Conservation (phyloP, 2,888 invertebrate species). For the Fabriciana adippe region DNA sequence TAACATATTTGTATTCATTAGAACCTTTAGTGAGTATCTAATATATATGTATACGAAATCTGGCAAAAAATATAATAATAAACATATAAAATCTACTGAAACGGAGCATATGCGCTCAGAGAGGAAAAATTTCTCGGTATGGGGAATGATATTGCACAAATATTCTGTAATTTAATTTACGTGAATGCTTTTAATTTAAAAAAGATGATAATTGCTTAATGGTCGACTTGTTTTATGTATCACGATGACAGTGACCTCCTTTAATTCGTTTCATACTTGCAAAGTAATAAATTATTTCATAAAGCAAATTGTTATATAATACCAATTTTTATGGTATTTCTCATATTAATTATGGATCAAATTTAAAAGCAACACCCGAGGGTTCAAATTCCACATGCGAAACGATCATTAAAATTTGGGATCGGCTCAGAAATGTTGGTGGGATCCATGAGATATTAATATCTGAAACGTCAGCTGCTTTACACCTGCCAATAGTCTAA, state of each 20-base stretch:
- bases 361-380: constrained; percentile 49
- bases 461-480: constrained; percentile 70
- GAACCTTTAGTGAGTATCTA: too few relatives aligned
- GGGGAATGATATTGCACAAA: too few relatives aligned
- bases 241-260: neutral
- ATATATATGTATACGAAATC: too few relatives aligned
- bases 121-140: too few relatives aligned
- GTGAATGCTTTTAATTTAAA: too few relatives aligned
- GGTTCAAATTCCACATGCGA: constrained; percentile 28
- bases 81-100: too few relatives aligned
- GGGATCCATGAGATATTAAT: constrained; percentile 71
- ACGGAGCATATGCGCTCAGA: too few relatives aligned
- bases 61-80: too few relatives aligned
- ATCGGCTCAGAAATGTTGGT: constrained; percentile 52
- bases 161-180: too few relatives aligned
- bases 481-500: constrained; percentile 72
- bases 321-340: neutral
- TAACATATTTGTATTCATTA: too few relatives aligned
- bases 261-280: neutral
- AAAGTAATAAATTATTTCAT: neutral
- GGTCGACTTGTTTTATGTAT: neutral
- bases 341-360: constrained; percentile 62
- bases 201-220: too few relatives aligned
- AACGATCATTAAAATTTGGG: constrained; percentile 60
- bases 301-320: neutral